Percentiles rank a stretch among this genome's conserved stretches.
Evolutionary conservation across 53 echinoderm and acorn worm genomes (phyloP).

Genomic region (Patiria pectinifera): DNA sequence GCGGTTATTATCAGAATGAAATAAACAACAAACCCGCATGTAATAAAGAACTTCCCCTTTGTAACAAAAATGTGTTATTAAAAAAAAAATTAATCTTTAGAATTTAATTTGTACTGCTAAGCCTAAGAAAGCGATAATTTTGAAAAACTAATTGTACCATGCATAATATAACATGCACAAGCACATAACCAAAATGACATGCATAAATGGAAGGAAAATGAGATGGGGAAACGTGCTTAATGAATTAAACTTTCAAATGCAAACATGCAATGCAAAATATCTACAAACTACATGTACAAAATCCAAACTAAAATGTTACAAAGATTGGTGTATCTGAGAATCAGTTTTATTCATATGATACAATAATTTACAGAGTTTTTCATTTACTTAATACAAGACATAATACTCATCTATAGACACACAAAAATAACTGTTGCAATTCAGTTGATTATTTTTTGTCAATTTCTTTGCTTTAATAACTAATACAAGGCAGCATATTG

Average conservation of each 20-base stretch:
- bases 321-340: neutral
- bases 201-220: neutral
- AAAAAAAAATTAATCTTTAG: neutral
- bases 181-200: neutral
- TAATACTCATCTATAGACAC: neutral
- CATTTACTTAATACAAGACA: neutral
- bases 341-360: conserved; percentile 3
- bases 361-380: neutral
- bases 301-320: neutral
- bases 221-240: neutral
- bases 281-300: neutral
- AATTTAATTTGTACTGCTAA: neutral
- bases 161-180: neutral
- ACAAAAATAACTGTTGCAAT: neutral
- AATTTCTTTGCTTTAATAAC: too few species aligned
- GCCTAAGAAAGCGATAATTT: neutral
- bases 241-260: neutral
- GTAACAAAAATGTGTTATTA: neutral
- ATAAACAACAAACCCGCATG: neutral
- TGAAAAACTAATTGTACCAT: neutral
- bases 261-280: neutral
- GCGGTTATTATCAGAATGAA: neutral
- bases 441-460: neutral
- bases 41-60: neutral
- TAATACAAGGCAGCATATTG: too few species aligned